Conservation (phyloP, 2,888 invertebrate genomes). For the Tenthredo livida region DNA sequence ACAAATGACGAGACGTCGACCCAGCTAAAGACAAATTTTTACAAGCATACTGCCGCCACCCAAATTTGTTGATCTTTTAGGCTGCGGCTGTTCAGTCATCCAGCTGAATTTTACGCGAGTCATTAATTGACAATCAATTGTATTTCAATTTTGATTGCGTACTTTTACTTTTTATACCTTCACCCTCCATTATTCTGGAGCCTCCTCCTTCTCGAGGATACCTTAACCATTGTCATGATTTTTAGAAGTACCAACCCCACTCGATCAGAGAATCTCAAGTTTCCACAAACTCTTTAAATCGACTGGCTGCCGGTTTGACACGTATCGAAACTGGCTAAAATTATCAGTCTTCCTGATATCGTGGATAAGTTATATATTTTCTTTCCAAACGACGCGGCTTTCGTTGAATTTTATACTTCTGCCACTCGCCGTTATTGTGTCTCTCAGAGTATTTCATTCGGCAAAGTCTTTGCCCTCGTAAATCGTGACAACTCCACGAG, state of each 20-base stretch:
- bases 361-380: neutral
- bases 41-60: neutral
- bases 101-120: neutral
- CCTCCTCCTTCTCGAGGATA: neutral
- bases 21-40: neutral
- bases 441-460: conserved; percentile 25
- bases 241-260: conserved; percentile 11
- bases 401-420: neutral
- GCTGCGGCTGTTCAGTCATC: neutral
- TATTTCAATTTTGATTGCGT: neutral
- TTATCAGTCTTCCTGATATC: neutral
- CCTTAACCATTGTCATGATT: neutral
- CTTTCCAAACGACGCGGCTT: neutral
- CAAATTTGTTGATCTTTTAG: neutral
- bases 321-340: neutral
- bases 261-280: conserved; percentile 10
- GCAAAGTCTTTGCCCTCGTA: conserved; percentile 39
- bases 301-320: neutral
- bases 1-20: neutral
- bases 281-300: neutral
- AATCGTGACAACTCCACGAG: conserved; percentile 25
- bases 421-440: conserved; percentile 38
- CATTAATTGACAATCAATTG: neutral
- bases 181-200: conserved; percentile 27
- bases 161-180: neutral